Conservation (phyloP, 1,140 invertebrate genomes). For the Epicauta chinensis region DNA sequence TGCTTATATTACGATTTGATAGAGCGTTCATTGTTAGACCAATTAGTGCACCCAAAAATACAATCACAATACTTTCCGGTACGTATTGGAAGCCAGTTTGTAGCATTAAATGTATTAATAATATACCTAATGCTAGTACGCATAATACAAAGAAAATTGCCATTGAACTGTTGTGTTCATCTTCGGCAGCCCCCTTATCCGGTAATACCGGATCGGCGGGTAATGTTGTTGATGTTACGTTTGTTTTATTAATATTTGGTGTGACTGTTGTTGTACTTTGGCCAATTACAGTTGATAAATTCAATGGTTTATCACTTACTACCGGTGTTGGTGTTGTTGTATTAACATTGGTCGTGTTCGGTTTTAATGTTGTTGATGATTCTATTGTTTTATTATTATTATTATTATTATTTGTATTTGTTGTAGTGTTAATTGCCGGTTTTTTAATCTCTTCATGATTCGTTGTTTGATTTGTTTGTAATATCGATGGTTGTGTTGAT, state of each 20-base stretch:
- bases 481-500: too few species aligned
- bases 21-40: conserved; percentile 87
- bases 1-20: conserved; percentile 82
- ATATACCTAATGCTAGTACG: conserved; percentile 85
- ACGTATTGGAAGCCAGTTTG: conserved; percentile 94
- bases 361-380: too few species aligned
- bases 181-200: conserved; percentile 82
- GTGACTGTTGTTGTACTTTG: too few species aligned
- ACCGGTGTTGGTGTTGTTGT: too few species aligned
- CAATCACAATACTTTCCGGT: conserved; percentile 96
- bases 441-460: too few species aligned
- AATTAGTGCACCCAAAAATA: conserved; percentile 88
- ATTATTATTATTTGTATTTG: too few species aligned
- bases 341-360: too few species aligned
- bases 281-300: too few species aligned
- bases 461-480: too few species aligned
- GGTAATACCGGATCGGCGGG: conserved; percentile 62
- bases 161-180: conserved; percentile 94
- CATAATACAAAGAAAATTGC: conserved; percentile 95
- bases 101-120: conserved; percentile 91
- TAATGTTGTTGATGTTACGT: neutral
- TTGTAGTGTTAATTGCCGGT: too few species aligned
- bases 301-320: too few species aligned
- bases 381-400: too few species aligned
- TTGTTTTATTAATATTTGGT: neutral